phyloP scores from a whole-genome alignment of 2,888 invertebrate species.

The Conops quadrifasciatus region DNA sequence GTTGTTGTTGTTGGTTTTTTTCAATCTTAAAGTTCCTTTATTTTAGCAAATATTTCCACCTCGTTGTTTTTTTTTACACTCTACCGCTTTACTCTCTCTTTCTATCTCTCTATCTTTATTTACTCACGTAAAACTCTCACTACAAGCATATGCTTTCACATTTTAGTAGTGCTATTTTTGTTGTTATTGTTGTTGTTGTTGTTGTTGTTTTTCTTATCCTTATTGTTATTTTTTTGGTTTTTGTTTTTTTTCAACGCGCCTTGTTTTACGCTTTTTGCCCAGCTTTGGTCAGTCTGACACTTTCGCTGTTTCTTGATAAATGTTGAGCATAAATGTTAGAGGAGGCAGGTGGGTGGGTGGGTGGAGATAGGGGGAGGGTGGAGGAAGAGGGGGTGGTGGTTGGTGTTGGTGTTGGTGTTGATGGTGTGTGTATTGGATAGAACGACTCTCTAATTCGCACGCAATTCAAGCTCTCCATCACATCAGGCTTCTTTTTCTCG shows the following conservation, averaged over 20 bases:
- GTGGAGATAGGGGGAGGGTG: too few relatives aligned
- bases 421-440: not conserved
- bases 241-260: too few relatives aligned
- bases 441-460: not conserved
- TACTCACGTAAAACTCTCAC: conserved; percentile 30
- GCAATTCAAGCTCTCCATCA: not conserved
- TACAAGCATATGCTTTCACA: conserved; percentile 16
- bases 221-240: conserved; percentile 13
- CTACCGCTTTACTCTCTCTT: too few relatives aligned
- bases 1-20: not conserved
- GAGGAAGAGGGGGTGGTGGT: too few relatives aligned
- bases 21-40: too few relatives aligned
- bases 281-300: not conserved
- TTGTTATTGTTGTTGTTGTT: conserved; percentile 5
- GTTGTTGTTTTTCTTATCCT: conserved; percentile 1
- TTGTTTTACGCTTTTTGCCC: conserved; percentile 24
- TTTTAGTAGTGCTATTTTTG: conserved; percentile 14
- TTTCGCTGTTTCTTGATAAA: too few relatives aligned
- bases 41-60: not conserved
- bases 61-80: not conserved
- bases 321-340: too few relatives aligned
- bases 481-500: not conserved
- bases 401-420: not conserved
- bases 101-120: conserved; percentile 14
- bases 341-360: too few relatives aligned